Base-by-base conservation (phyloP, 2,888 invertebrate species). In the Cheilosia scutellata region DNA sequence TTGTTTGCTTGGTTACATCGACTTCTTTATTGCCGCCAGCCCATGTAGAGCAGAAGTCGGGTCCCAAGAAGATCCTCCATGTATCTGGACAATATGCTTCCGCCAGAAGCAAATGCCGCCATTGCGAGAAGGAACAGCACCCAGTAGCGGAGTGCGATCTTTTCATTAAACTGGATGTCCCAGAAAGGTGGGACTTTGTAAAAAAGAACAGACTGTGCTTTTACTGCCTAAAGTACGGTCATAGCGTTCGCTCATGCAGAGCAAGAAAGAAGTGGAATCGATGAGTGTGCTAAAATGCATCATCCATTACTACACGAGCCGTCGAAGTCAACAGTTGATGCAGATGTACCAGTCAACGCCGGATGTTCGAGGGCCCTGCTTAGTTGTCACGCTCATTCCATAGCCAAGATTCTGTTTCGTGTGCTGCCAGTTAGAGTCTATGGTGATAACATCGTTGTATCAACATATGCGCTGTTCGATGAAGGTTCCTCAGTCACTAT, bases 401-500 rank as follows among this genome's bases (percentile, higher is more conserved):
- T 63, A 2, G 68, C 80, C 20, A 80, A 76, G 47, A 49, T 76
- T 27, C 60, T 75, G 37, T 75, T 68, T 63, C 53, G 70, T 40
- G 68, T 84, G 9, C 11, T 76, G 27, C 86, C 86, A n/a, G 53
- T 79, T 27, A 77, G 25, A 51, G 40, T 83, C 37, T 71, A 79
- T 74, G 27, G 71, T 31, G 40, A 79, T 16, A 53, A 51, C 29
- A 25, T 51, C 2, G n/a, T 60, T 20, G 37, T 68, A 53, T 53
- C 65, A 29, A 44, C 71, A 16, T 87, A 79, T 53, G 84, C 78
- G 2, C 31, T 87, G 53, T 68, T 80, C 4, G 79, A 82, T 49
- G 75, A 87, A 33, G 83, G 51, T 25, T 80, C 84, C 31, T 77
- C 72, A 0, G 78, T 75, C 16, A 70, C 74, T 31, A 53, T 88